Percentiles rank a stretch among this genome's conserved stretches.
These are phyloP conservation scores for Pogonocichla stellata DNA, from an alignment of 2,113 vertebrate genomes.

Conservation along the genomic window DNA sequence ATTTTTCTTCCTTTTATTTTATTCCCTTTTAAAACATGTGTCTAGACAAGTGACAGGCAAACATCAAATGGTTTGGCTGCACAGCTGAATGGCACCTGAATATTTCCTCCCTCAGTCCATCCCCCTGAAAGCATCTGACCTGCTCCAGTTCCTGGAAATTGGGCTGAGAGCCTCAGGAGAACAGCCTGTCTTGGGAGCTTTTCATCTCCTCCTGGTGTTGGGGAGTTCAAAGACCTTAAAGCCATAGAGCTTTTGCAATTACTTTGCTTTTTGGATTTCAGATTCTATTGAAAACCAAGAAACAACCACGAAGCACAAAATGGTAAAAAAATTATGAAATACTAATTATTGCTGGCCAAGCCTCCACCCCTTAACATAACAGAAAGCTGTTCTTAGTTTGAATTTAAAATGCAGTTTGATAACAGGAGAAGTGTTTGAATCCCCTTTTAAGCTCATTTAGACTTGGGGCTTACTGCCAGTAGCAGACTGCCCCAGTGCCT, in stretches of 20 bases:
- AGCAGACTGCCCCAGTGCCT: background rate
- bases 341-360: background rate
- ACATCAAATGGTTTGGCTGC: background rate
- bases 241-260: background rate
- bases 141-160: background rate
- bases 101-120: background rate
- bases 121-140: background rate
- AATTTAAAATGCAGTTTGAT: background rate
- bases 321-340: background rate
- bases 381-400: background rate
- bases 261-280: background rate
- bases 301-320: background rate
- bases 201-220: background rate
- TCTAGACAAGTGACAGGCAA: constrained; percentile 33
- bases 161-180: background rate
- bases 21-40: constrained; percentile 5
- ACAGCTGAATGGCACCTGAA: background rate
- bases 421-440: background rate
- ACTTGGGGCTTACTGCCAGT: background rate
- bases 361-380: background rate
- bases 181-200: background rate
- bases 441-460: background rate
- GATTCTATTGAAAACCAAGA: background rate
- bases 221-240: background rate
- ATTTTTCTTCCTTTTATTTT: constrained; percentile 36